Evolutionary conservation across 2,888 invertebrate species (phyloP).

Genomic region (Callimorpha dominula): DNA sequence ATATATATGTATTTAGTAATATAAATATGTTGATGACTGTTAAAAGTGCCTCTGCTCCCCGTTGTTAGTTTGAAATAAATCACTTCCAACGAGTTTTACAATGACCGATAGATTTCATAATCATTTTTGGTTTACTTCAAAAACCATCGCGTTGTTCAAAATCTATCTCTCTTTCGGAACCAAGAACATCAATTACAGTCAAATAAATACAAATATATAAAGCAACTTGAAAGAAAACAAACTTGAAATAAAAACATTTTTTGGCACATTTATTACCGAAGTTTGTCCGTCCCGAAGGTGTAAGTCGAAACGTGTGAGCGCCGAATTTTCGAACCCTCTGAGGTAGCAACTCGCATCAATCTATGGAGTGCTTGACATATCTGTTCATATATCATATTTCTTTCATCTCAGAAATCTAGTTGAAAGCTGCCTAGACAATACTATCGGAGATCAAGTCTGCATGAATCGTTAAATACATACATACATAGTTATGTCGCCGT

Average conservation of each 20-base stretch:
- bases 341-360: conserved; percentile 67
- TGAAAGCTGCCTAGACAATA: conserved; percentile 1
- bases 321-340: conserved; percentile 46
- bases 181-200: background rate
- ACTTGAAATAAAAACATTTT: conserved; percentile 18
- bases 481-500: too few relatives aligned
- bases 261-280: conserved; percentile 56
- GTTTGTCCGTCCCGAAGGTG: conserved; percentile 56
- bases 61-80: too few relatives aligned
- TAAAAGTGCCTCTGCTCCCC: too few relatives aligned
- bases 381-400: conserved; percentile 66
- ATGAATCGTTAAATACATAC: background rate
- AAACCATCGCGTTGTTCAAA: too few relatives aligned
- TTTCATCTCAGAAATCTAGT: conserved; percentile 34
- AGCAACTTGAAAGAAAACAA: conserved; percentile 11
- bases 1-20: too few relatives aligned
- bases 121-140: too few relatives aligned
- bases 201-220: conserved; percentile 1
- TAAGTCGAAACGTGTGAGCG: conserved; percentile 33
- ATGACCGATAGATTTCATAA: too few relatives aligned
- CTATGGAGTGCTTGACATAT: conserved; percentile 69
- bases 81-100: too few relatives aligned
- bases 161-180: too few relatives aligned
- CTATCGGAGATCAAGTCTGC: background rate
- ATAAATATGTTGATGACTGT: too few relatives aligned